phyloP scores from a whole-genome alignment of 23 tunicate genomes.

The Diplosoma virens region DNA sequence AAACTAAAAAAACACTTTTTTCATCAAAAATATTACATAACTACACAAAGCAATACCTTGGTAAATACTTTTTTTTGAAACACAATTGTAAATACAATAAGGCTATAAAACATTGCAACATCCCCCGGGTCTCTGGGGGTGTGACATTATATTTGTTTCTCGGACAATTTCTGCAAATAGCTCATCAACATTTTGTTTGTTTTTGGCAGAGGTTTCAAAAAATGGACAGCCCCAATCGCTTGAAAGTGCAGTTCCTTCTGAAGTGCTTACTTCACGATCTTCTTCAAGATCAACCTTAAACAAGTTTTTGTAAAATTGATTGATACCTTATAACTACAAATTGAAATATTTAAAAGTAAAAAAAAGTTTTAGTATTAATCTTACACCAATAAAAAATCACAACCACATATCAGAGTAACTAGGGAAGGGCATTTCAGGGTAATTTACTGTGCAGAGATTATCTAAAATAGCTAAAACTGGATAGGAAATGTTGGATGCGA shows the following conservation, averaged over 20 bases:
- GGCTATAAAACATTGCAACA: conserved; percentile 88
- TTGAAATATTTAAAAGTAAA: not conserved
- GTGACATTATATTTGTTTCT: conserved; percentile 85
- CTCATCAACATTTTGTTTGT: conserved; percentile 88
- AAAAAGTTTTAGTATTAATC: not conserved
- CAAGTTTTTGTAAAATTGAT: not conserved
- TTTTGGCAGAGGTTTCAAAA: conserved; percentile 91
- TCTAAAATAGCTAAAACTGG: too few relatives aligned
- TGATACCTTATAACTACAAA: too few relatives aligned
- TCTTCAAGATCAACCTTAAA: conserved; percentile 79
- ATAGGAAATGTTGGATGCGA: too few relatives aligned
- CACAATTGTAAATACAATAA: not conserved
- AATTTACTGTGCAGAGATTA: too few relatives aligned
- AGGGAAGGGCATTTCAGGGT: too few relatives aligned
- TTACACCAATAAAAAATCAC: not conserved
- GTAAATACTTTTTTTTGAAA: too few relatives aligned
- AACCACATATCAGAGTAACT: not conserved
- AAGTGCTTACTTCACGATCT: conserved; percentile 73
- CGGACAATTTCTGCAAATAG: conserved; percentile 88
- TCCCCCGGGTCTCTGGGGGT: conserved; percentile 50
- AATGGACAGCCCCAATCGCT: conserved; percentile 94
- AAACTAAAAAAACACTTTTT: too few relatives aligned
- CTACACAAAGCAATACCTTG: too few relatives aligned
- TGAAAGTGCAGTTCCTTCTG: conserved; percentile 82
- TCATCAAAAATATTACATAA: too few relatives aligned